phyloP scores from a whole-genome alignment of 2,888 invertebrate species.

The Scelioninae gen. 1 region DNA sequence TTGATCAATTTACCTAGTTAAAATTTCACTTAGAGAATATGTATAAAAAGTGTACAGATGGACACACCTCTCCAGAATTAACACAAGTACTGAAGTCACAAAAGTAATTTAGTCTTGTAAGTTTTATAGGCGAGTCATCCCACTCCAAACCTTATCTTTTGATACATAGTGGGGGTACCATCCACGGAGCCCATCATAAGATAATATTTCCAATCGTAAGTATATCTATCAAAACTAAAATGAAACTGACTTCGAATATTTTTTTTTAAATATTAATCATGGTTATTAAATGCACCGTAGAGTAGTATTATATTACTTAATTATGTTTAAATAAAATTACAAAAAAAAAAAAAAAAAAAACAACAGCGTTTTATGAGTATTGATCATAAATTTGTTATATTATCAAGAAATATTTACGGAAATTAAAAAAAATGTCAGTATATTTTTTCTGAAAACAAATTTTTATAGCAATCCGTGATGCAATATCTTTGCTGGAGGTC shows the following conservation, averaged over 20 bases:
- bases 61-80: slow-evolving; percentile 1
- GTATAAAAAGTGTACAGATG: not conserved
- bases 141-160: slow-evolving; percentile 43
- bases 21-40: not conserved
- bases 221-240: not conserved
- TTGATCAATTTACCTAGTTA: not conserved
- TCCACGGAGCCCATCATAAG: slow-evolving; percentile 13
- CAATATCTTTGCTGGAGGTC: slow-evolving; percentile 46
- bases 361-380: not conserved
- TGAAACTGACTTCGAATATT: not conserved
- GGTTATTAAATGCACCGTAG: not conserved
- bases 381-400: not conserved
- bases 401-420: not conserved
- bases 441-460: slow-evolving; percentile 4
- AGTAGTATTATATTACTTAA: not conserved
- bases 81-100: slow-evolving; percentile 11
- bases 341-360: too few relatives aligned
- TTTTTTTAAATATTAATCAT: not conserved
- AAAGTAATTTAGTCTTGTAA: slow-evolving; percentile 37
- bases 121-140: slow-evolving; percentile 34
- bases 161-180: slow-evolving; percentile 20
- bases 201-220: slow-evolving; percentile 10
- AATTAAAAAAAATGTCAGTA: not conserved
- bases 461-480: not conserved
- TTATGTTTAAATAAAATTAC: not conserved